phyloP scores from a whole-genome alignment of 2,888 invertebrate genomes.

The Arrhopalites spinosus region DNA sequence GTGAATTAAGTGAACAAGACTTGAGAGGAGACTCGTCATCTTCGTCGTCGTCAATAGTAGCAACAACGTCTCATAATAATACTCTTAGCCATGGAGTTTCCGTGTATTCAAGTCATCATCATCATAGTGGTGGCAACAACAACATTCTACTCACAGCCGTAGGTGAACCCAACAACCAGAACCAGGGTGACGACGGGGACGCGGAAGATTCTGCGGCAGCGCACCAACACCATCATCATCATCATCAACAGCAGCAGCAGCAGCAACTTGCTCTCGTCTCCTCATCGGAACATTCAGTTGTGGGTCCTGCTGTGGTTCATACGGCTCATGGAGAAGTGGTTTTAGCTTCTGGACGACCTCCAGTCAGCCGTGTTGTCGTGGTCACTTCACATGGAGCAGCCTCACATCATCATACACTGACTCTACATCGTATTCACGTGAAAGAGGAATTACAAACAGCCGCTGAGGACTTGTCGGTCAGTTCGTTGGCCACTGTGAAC shows the following conservation, averaged over 20 bases:
- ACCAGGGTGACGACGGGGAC: conserved; percentile 19
- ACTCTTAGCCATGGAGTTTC: conserved; percentile 19
- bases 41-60: background rate
- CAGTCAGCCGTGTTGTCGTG: conserved; percentile 36
- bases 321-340: conserved; percentile 17
- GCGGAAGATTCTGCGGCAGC: conserved; percentile 2
- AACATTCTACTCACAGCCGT: too few relatives aligned
- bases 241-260: background rate
- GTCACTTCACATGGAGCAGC: conserved; percentile 44
- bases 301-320: conserved; percentile 2
- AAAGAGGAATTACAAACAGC: conserved; percentile 49
- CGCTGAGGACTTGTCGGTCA: conserved; percentile 54
- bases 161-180: too few relatives aligned
- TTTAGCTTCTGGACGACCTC: conserved; percentile 36
- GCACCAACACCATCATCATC: background rate
- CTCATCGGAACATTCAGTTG: conserved; percentile 1
- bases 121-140: background rate
- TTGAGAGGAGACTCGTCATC: conserved; percentile 10
- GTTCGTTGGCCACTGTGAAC: background rate
- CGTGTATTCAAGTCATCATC: background rate
- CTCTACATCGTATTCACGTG: conserved; percentile 45
- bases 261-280: conserved; percentile 1
- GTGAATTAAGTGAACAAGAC: conserved; percentile 38
- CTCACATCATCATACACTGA: conserved; percentile 35
- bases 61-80: conserved; percentile 1